Evolutionary conservation across 1,140 invertebrate genomes (phyloP).

Genomic region (Pachypeltis micranthus): DNA sequence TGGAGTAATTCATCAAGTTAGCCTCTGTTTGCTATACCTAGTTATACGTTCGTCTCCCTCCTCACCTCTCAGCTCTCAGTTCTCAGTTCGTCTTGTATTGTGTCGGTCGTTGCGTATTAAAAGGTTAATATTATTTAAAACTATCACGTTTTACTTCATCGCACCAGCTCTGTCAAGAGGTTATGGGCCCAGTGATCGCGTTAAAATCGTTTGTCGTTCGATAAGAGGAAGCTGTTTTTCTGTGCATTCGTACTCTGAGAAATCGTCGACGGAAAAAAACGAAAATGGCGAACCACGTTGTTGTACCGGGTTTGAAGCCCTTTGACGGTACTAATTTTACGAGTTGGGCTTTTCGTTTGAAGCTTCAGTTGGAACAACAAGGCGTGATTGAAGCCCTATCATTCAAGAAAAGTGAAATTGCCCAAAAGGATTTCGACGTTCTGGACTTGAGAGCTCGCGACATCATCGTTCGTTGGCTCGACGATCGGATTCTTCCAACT

Average conservation of each 20-base stretch:
- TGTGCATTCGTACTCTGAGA: not conserved
- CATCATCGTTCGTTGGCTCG: conserved; percentile 1
- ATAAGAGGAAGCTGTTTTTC: not conserved
- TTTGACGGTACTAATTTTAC: conserved; percentile 1
- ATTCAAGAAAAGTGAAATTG: not conserved
- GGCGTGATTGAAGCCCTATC: not conserved
- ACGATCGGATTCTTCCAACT: not conserved
- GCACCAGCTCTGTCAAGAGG: too few species aligned
- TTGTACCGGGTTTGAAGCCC: not conserved
- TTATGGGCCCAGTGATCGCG: too few species aligned
- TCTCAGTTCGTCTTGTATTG: too few species aligned
- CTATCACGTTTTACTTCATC: too few species aligned
- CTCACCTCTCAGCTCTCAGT: too few species aligned
- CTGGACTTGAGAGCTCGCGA: not conserved
- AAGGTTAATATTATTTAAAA: too few species aligned
- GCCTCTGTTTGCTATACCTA: too few species aligned
- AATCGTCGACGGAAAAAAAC: not conserved
- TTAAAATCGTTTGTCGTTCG: not conserved
- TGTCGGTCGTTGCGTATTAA: too few species aligned
- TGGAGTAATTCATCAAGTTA: too few species aligned
- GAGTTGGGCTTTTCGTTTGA: not conserved
- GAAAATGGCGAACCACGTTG: conserved; percentile 1
- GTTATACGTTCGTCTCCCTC: too few species aligned
- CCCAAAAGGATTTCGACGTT: not conserved
- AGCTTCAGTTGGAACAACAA: conserved; percentile 1